Base-by-base conservation (phyloP, 2,113 vertebrate species). In the Trichomycterus rosablanca region DNA sequence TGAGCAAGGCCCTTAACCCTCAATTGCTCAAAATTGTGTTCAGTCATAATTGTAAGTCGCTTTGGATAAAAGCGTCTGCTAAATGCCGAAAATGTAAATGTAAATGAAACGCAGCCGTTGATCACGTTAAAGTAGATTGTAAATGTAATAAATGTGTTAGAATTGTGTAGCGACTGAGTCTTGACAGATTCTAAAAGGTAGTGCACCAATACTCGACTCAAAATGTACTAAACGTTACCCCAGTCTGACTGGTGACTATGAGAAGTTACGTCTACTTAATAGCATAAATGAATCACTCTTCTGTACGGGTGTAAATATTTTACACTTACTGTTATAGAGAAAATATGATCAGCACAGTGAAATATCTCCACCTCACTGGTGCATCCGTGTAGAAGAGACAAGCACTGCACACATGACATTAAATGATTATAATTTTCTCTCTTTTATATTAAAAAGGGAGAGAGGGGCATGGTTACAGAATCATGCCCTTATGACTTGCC, bases 311-410 rank as follows among this genome's bases (percentile, higher is more conserved):
- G 64, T 72, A 67, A 72, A 67, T 72, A 63, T 72, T 72, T 63
- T 67, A 72, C 56, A 58, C 53, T 48, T 40, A n/a, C 45, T 48
- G 59, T 72, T 72, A 72, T 72, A 72, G 70, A 63, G 64, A 67
- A 67, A 67, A 52, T 60, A 72, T 63, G 64, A 72, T 67, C 52
- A 53, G n/a, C 22, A 39, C 22, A 64, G 61, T 72, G 67, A 72
- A 72, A 67, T 44, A 57, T 57, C 44, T 23, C 8, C 50, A 42
- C 34, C 60, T 22, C 30, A 15, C 59, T 24, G 64, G 42, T 16
- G 61, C 55, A 63, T 35, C 40, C 63, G 52, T 52, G 63, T 62
- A 62, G 59, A 71, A 63, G 56, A 57, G 49, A 58, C 40, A 30
- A 71, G 40, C 35, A 24, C 14, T 61, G 52, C 39, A 35, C 58